phyloP scores from a whole-genome alignment of 2,888 invertebrate genomes.

The Thera obeliscata region DNA sequence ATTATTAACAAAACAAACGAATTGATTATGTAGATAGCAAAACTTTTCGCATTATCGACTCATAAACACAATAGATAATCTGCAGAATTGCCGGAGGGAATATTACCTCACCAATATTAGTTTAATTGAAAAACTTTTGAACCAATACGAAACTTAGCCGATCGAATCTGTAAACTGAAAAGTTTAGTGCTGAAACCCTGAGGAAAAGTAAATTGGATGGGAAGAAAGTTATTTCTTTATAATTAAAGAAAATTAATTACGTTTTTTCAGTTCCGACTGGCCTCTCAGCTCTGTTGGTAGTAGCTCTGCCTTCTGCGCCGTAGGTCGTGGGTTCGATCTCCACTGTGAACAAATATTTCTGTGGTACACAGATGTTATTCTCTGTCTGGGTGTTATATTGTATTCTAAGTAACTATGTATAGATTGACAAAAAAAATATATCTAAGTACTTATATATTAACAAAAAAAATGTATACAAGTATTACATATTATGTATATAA shows the following conservation, averaged over 20 bases:
- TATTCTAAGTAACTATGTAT: too few species aligned
- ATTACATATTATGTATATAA: too few species aligned
- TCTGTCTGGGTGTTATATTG: too few species aligned
- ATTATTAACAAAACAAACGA: constrained; percentile 18
- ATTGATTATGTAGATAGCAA: constrained; percentile 15
- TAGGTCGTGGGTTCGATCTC: too few species aligned
- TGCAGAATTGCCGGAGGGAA: constrained; percentile 22
- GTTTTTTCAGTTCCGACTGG: too few species aligned
- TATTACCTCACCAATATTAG: constrained; percentile 34
- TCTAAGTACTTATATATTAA: too few species aligned
- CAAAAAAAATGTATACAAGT: too few species aligned
- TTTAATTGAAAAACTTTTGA: constrained; percentile 42
- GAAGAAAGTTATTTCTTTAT: background rate
- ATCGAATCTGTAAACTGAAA: constrained; percentile 26
- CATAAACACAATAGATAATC: constrained; percentile 42
- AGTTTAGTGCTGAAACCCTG: constrained; percentile 10
- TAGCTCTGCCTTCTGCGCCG: too few species aligned
- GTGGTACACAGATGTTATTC: too few species aligned
- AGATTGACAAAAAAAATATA: too few species aligned
- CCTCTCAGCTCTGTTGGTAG: too few species aligned
- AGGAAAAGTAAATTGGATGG: background rate
- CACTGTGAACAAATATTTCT: too few species aligned
- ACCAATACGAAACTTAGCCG: constrained; percentile 34
- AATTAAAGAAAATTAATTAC: background rate
- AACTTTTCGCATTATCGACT: constrained; percentile 42